Evolutionary conservation across 2,113 vertebrate species (phyloP), one percentile per base, ranked within the genome.

Genomic region (Microtus montanus): DNA sequence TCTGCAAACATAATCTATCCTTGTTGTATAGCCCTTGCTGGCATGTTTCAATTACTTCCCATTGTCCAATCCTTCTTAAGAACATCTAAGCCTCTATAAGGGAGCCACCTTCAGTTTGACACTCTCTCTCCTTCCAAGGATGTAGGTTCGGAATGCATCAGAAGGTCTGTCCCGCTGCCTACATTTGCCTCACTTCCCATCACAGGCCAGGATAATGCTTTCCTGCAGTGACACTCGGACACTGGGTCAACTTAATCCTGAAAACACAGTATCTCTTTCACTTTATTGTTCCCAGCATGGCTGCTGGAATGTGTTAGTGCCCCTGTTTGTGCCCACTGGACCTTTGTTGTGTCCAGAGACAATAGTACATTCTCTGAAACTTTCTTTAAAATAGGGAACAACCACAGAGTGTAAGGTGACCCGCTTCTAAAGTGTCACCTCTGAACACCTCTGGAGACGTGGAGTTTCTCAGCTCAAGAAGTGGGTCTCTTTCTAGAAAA

Each of bases 351-450:
- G 33, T 91, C 7, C 26, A 15, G 19, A 5, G 33, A 24, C 15
- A 54, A 15, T 15, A 66, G 22, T n/a, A 5, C 2, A 64, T 92
- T 71, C 61, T 5, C 73, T n/a, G 47, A 33, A 83, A 73, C 15
- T 33, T 22, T 74, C 63, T 86, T 91, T 92, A 41, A 87, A 90
- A 73, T 41, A 19, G 85, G 71, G 66, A 73, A n/a, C 5, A 54
- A 7, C 33, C 24, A 26, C 54, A 35, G 33, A 77, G 30, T 63
- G 22, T 49, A 86, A 73, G 26, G 68, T 58, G 15, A 22, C 5
- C 44, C 68, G 5, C 28, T 6, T 61, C 49, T 33, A 44, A 87
- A 26, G 12, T 2, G 11, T 58, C 17, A 12, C 80, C 63, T 83
- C 74, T 58, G 44, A 47, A 28, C 12, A 15, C 88, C 33, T 64